Evolutionary conservation across 2,888 invertebrate species (phyloP), one percentile per base, ranked within the genome.

Genomic region (Sipha maydis): DNA sequence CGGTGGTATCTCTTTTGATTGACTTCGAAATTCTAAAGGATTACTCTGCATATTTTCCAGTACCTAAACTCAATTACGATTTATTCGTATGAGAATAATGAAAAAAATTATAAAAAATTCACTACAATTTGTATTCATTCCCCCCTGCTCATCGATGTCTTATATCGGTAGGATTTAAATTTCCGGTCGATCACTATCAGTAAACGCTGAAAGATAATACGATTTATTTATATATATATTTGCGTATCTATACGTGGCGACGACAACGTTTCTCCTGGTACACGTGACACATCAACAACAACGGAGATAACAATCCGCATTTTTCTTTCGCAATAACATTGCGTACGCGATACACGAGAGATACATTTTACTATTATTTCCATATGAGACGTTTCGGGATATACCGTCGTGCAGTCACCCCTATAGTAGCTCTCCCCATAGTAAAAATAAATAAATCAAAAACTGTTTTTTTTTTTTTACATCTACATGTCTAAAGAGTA

Each of bases 161-260:
- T 80, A 83, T 31, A 75, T 83, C 21, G 83, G 56, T 67, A 61
- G 41, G 79, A 79, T 86, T 88, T 80, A 80, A 88, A 88, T 88
- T 88, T 88, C 86, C 86, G 86, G 86, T 82, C 80, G 86, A 75
- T 75, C 86, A 80, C 75, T 67, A 73, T 88, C 86, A 75, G 85
- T 77, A 77, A 77, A 77, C 67, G 76, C 41, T 41, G 86, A 80
- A 41, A 28, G 86, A 86, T 80, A 86, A 71, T 84, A 75, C 69
- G 38, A 78, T 67, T 61, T 21, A 34, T 38, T 31, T 38, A 75
- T 38, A 48, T 14, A 48, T 48, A 48, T 48, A 48, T 48, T 1
- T 48, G 34, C 3, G 14, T 48, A 14, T 48, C 1, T 48, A 11
- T 48, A 14, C 48, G 48, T 48, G 28, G 34, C 3, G 48, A 48